These are phyloP conservation scores for Mesopsocus fuscifrons DNA, from an alignment of 2,888 invertebrate species.

Conservation along the genomic window DNA sequence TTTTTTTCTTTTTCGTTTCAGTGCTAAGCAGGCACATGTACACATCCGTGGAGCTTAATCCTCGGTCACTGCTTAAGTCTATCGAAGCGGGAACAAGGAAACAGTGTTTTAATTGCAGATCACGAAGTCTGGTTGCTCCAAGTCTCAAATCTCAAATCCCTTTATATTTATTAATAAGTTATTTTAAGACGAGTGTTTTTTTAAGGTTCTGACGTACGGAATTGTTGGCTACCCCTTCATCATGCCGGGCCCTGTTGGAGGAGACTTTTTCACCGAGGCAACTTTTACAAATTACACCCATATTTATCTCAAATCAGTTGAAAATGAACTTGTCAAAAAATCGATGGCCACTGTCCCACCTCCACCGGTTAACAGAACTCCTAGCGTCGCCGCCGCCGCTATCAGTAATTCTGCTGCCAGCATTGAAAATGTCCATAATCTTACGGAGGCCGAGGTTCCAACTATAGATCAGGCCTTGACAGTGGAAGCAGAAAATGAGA, in stretches of 20 bases:
- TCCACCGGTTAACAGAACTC: background rate
- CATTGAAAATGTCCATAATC: too few relatives aligned
- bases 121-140: too few relatives aligned
- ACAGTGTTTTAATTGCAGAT: too few relatives aligned
- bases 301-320: background rate
- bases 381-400: background rate
- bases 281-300: constrained; percentile 5
- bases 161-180: too few relatives aligned
- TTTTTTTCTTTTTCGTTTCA: background rate
- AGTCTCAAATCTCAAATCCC: too few relatives aligned
- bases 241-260: constrained; percentile 86
- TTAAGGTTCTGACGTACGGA: constrained; percentile 55
- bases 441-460: too few relatives aligned
- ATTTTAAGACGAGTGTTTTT: too few relatives aligned
- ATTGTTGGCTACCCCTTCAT: constrained; percentile 84
- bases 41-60: background rate
- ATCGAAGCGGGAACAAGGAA: too few relatives aligned
- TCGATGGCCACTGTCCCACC: background rate
- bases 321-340: constrained; percentile 1
- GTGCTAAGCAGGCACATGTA: background rate
- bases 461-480: background rate
- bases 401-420: too few relatives aligned
- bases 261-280: constrained; percentile 47
- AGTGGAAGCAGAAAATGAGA: constrained; percentile 1
- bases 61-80: too few relatives aligned